A percentile compares a stretch with the other conserved stretches of the same genome.
Conservation (phyloP, 2,888 invertebrate species). For the Lysandra bellargus region DNA sequence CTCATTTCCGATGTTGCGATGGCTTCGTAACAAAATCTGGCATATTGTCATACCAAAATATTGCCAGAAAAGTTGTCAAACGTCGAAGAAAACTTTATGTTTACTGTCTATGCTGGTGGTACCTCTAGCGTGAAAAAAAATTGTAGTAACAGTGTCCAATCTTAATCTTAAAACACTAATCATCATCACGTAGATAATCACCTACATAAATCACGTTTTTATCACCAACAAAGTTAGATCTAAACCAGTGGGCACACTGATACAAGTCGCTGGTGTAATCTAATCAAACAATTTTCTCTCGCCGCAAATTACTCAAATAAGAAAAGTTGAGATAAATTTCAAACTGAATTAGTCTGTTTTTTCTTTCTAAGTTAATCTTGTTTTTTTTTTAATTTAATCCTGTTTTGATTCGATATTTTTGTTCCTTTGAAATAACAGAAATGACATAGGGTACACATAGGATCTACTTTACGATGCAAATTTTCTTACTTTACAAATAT, state of each 20-base stretch:
- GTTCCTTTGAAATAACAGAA: not conserved
- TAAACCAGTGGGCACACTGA: conserved; percentile 9
- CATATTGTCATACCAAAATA: too few relatives aligned
- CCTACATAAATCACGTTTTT: conserved; percentile 19
- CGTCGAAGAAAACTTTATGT: too few relatives aligned
- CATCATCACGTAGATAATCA: not conserved
- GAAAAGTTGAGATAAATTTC: conserved; percentile 24
- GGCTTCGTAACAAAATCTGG: not conserved
- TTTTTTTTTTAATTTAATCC: not conserved
- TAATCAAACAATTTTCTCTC: conserved; percentile 14
- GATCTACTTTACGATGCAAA: too few relatives aligned
- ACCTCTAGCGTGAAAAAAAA: too few relatives aligned
- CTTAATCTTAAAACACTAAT: too few relatives aligned
- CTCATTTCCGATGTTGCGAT: not conserved
- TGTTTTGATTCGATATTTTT: conserved; percentile 25
- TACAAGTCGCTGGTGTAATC: not conserved
- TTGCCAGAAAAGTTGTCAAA: too few relatives aligned
- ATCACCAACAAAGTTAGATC: conserved; percentile 20
- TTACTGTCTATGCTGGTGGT: too few relatives aligned
- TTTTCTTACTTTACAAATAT: too few relatives aligned
- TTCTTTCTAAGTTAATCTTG: not conserved
- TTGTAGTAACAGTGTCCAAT: too few relatives aligned
- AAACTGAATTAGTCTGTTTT: not conserved
- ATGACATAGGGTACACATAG: not conserved
- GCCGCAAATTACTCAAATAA: conserved; percentile 8